phyloP scores from a whole-genome alignment of 2,113 vertebrate genomes.

The Motacilla alba region DNA sequence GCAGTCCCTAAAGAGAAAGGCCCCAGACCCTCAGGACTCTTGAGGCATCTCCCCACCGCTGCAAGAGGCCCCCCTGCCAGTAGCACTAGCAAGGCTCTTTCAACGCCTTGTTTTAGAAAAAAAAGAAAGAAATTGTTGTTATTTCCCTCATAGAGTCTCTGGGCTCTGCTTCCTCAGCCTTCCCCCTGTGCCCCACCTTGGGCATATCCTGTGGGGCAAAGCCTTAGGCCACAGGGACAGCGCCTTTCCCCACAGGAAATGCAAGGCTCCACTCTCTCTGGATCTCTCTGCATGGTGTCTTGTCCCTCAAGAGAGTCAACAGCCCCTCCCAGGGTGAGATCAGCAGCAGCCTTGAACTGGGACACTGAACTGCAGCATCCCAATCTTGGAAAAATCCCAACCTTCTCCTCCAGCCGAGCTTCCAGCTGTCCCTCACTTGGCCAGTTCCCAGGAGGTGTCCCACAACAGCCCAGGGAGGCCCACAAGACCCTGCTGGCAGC shows the following conservation, averaged over 20 bases:
- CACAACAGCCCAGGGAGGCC: not conserved
- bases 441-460: not conserved
- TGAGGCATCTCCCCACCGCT: rapidly evolving
- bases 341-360: not conserved
- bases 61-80: rapidly evolving
- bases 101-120: rapidly evolving
- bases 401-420: not conserved
- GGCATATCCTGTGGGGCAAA: not conserved
- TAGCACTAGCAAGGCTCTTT: not conserved
- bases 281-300: not conserved
- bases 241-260: not conserved
- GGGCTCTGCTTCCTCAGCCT: not conserved
- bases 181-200: not conserved
- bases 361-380: not conserved
- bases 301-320: not conserved
- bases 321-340: not conserved
- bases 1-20: not conserved
- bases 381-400: no score
- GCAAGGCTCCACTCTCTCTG: no score
- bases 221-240: not conserved
- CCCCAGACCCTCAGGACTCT: not conserved
- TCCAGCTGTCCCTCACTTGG: not conserved
- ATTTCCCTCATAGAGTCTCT: not conserved
- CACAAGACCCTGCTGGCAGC: not conserved
- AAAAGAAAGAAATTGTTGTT: not conserved